Percentiles rank a stretch among this genome's conserved stretches.
These are phyloP conservation scores for Agrotis clavis DNA, from an alignment of 2,888 invertebrate species.

Conservation along the genomic window DNA sequence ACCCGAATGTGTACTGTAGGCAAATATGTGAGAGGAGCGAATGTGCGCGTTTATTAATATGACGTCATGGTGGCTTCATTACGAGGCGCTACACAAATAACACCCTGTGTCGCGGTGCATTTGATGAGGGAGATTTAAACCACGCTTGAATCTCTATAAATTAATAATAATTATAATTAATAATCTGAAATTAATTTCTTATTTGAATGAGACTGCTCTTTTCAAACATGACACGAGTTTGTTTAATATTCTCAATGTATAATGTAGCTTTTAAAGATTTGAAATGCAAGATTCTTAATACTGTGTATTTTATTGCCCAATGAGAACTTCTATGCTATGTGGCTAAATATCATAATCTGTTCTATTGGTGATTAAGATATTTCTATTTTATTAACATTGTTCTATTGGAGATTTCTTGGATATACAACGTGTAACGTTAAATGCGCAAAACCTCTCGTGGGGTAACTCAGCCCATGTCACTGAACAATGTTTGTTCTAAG, in stretches of 20 bases:
- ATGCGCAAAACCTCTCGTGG: no score
- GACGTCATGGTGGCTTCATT: constrained; percentile 48
- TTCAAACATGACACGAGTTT: neutral
- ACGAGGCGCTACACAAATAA: constrained; percentile 35
- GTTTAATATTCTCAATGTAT: neutral
- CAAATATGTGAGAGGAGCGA: constrained; percentile 56
- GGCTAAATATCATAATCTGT: neutral
- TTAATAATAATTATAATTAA: neutral
- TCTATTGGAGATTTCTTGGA: no score
- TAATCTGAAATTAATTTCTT: constrained; percentile 12
- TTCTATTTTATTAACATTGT: no score
- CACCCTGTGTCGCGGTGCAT: constrained; percentile 6
- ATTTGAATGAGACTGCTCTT: constrained; percentile 1
- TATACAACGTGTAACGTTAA: no score
- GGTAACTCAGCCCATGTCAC: no score
- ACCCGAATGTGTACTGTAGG: constrained; percentile 44
- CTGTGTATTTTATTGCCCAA: neutral
- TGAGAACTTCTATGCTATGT: no score
- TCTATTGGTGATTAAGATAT: no score
- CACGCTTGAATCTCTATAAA: neutral
- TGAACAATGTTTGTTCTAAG: no score
- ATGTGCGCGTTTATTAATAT: constrained; percentile 45
- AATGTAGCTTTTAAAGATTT: neutral
- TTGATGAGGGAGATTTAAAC: constrained; percentile 1
- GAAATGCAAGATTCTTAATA: neutral